These are phyloP conservation scores for Scaptomyza cyrtandrae DNA, from an alignment of 2,888 invertebrate genomes.

Conservation along the genomic window DNA sequence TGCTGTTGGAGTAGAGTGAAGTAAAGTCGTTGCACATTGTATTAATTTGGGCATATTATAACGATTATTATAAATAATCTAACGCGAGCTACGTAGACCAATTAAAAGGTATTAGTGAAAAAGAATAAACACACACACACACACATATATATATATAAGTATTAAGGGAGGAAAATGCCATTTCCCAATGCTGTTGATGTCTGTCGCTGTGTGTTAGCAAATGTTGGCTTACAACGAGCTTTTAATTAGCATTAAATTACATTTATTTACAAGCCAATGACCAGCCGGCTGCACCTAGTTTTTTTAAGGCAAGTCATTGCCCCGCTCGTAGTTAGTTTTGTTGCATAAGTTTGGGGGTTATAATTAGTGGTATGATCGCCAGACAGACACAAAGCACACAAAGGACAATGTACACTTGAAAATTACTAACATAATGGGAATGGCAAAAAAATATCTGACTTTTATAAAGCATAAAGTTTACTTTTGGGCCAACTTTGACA, in stretches of 20 bases:
- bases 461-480: background rate
- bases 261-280: constrained; percentile 68
- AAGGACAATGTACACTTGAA: constrained; percentile 2
- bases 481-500: background rate
- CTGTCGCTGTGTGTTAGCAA: constrained; percentile 34
- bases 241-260: constrained; percentile 77
- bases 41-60: constrained; percentile 58
- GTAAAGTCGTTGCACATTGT: constrained; percentile 26
- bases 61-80: constrained; percentile 68
- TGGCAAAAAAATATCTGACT: background rate
- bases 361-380: constrained; percentile 1
- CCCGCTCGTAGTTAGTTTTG: constrained; percentile 1
- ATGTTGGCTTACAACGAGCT: constrained; percentile 41
- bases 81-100: constrained; percentile 49
- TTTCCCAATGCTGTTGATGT: constrained; percentile 11
- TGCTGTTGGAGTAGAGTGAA: constrained; percentile 21
- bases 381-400: background rate
- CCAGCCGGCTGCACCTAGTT: constrained; percentile 38
- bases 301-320: constrained; percentile 9
- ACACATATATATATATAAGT: background rate
- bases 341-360: background rate
- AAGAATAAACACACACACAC: constrained; percentile 23
- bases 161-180: background rate
- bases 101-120: constrained; percentile 69
- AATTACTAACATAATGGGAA: background rate